A percentile compares a stretch with the other conserved stretches of the same genome.
phyloP scores from a whole-genome alignment of 2,888 invertebrate species.

The Heteropelma amictum region DNA sequence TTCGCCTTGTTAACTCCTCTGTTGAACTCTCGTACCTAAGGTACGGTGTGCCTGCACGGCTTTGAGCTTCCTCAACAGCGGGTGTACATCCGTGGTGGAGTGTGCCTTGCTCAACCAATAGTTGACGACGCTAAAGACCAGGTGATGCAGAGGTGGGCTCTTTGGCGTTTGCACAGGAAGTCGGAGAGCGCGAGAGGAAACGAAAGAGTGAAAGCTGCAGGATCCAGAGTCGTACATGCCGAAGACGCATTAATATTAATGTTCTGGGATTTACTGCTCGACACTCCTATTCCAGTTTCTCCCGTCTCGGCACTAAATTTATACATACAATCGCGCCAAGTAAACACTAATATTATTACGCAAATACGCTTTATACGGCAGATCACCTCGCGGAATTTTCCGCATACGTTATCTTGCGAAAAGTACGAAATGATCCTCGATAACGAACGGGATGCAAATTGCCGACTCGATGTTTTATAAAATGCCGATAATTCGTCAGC shows the following conservation, averaged over 20 bases:
- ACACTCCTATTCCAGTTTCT: conserved; percentile 60
- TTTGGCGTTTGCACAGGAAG: conserved; percentile 5
- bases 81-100: conserved; percentile 4
- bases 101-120: conserved; percentile 18
- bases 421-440: not conserved
- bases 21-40: conserved; percentile 55
- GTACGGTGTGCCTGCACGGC: conserved; percentile 49
- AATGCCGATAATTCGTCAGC: too few species aligned
- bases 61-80: conserved; percentile 14
- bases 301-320: conserved; percentile 18
- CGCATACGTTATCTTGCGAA: not conserved
- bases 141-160: conserved; percentile 40
- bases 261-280: conserved; percentile 72
- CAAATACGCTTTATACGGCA: conserved; percentile 1
- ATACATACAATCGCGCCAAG: conserved; percentile 31
- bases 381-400: not conserved
- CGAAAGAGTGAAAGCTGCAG: conserved; percentile 22
- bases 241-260: conserved; percentile 75
- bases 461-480: too few species aligned
- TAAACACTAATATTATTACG: conserved; percentile 39
- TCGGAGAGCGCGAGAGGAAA: conserved; percentile 11
- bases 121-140: conserved; percentile 41
- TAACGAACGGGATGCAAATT: too few species aligned
- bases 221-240: conserved; percentile 63
- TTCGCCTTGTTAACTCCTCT: conserved; percentile 62